Evolutionary conservation across 2,888 invertebrate genomes (phyloP).

Genomic region (Bombylius discolor): DNA sequence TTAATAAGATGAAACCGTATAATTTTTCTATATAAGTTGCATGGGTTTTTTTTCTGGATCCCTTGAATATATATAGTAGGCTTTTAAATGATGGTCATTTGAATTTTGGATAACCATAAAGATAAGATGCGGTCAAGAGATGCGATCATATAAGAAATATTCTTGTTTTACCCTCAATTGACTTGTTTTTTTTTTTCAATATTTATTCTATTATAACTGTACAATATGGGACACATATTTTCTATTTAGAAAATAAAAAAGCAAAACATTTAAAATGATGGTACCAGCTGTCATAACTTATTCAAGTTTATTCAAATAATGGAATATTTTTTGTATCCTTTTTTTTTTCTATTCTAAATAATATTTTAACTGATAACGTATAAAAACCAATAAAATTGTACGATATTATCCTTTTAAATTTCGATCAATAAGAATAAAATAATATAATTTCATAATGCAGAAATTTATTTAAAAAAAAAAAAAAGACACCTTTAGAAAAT

Average conservation of each 20-base stretch:
- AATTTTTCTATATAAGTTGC: conserved; percentile 18
- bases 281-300: not conserved
- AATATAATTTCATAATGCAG: no score
- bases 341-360: no score
- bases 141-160: conserved; percentile 11
- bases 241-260: no score
- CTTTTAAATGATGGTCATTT: conserved; percentile 20
- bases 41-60: conserved; percentile 3
- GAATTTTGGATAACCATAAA: conserved; percentile 19
- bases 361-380: no score
- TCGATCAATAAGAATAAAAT: no score
- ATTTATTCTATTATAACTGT: not conserved
- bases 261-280: no score
- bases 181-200: conserved; percentile 9
- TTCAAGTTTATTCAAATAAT: not conserved
- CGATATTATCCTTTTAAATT: no score
- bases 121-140: conserved; percentile 22
- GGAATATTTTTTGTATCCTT: no score
- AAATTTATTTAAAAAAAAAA: no score
- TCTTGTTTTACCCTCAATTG: conserved; percentile 21
- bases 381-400: no score
- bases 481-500: no score
- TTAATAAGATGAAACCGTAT: conserved; percentile 20
- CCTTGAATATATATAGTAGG: conserved; percentile 10
- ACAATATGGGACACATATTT: not conserved